Evolutionary conservation across 2,797 vertebrate genomes (phyloP), one percentile per base, ranked within the genome.

Genomic region (Microctenopoma lineatum): DNA sequence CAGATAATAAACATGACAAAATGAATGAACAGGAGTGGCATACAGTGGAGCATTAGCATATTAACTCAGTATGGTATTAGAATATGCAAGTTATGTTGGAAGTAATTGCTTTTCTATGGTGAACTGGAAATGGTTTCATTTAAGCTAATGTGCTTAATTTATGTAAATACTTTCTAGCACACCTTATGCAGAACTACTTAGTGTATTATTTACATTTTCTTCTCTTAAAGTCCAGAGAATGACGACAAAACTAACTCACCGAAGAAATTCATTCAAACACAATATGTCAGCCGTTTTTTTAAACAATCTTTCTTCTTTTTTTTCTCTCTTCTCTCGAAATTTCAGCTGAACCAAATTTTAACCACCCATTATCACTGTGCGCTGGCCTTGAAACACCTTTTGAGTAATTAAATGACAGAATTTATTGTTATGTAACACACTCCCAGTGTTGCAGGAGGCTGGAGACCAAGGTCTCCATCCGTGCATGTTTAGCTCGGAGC

Each of bases 1-100:
- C 48, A 79, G 61, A 70, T 72, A 93, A 93, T 93, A 92, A 94
- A 94, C 59, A 86, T 62, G 48, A 80, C 44, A 52, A 66, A 75
- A 59, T 0, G 50, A 53, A 69, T 62, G 10, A 34, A 9, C 72
- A 70, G 59, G 34, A 2, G 34, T 48, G 9, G 53, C 48, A 0
- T 21, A 21, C 21, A 21, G 21, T 21, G 1, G 21, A 27, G 7
- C 1, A 44, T 71, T 27, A 27, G 29, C 51, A 65, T 45, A 48
- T 25, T 36, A 16, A 46, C 62, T 26, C 5, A 10, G n/a, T 13
- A 29, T 46, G 51, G n/a, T n/a, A 16, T 27, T 34, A 34, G 38
- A 39, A 39, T 39, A 39, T 27, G 7, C 11, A 26, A 7, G 7
- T 25, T 21, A 5, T 25, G 14, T 25, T 7, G 25, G 44, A 47